Base-by-base conservation (phyloP, 2,888 invertebrate genomes). In the Pyrrhosoma nymphula region DNA sequence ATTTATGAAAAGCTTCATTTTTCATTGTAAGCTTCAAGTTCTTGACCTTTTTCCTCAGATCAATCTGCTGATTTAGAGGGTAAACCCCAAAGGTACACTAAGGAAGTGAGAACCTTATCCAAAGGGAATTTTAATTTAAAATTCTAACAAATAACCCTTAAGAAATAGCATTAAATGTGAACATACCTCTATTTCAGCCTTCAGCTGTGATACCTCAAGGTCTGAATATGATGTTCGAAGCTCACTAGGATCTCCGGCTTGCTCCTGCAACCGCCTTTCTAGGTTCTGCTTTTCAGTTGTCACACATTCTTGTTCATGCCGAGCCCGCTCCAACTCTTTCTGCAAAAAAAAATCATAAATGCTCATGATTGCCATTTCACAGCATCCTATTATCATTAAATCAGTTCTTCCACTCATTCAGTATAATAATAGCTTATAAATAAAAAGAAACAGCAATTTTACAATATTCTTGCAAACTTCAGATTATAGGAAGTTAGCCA, bases 281-380 rank as follows among this genome's bases (percentile, higher is more conserved):
- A 99, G 97, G 96, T 98, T 98, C 96, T 98, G 98, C 97, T 98
- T 98, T 96, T 98, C 98, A 1, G 98, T 98, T 14, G 98, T 98
- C 30, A 98, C 98, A 97, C 98, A 98, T 96, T 99, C 98, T 97
- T 99, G 98, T 96, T 98, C 99, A 96, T 98, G 97, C 96, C 98
- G 98, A 16, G 99, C 99, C 96, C 98, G 98, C 96, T 99, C 98
- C 95, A 99, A 97, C 97, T 99, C 97, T 97, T 97, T 97, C 97
- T 97, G 96, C 39, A 96, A 96, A 96, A 95, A 55, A 55, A 93
- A 35, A 63, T 26, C 26, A 10, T 26, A 69, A 69, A 26, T n/a
- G 26, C n/a, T 0, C n/a, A 69, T 4, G 2, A 69, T 69, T 88
- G 18, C 0, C 14, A 35, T 12, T 88, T 88, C 88, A 39, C 88